These are phyloP conservation scores for Troides oblongomaculatus DNA, from an alignment of 2,888 invertebrate genomes.

Conservation along the genomic window DNA sequence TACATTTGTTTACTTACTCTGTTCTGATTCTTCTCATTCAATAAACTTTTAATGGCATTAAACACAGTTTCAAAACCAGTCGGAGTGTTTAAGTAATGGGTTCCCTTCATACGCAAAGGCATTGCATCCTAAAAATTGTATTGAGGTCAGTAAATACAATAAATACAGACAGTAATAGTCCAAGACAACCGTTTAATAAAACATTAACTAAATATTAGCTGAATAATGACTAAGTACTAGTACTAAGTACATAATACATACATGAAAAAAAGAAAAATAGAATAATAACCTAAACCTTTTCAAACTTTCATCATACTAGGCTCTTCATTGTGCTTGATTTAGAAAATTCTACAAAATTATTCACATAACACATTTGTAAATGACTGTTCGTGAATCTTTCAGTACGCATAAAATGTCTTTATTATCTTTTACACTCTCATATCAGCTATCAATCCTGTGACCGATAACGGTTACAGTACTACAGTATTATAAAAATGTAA, in stretches of 20 bases:
- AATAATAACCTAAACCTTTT: no score
- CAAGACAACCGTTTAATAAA: no score
- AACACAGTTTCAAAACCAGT: slow-evolving; percentile 78
- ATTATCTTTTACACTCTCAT: background rate
- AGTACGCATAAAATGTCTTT: background rate
- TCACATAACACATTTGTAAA: no score
- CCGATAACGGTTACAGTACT: background rate
- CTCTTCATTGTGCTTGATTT: no score
- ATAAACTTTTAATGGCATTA: slow-evolving; percentile 71
- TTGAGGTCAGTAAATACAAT: no score
- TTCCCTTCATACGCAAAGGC: slow-evolving; percentile 80
- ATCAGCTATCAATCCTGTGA: background rate
- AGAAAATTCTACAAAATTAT: no score
- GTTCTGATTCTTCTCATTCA: slow-evolving; percentile 79
- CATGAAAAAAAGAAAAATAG: background rate
- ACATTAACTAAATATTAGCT: no score
- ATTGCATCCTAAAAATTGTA: slow-evolving; percentile 73
- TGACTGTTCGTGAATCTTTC: background rate
- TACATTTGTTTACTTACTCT: slow-evolving; percentile 62
- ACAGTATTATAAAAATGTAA: background rate
- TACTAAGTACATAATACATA: no score
- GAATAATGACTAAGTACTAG: no score
- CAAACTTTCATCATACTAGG: no score
- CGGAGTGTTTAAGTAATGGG: slow-evolving; percentile 79
- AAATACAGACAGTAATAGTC: no score